Base-by-base conservation (phyloP, 2,797 vertebrate genomes). In the Malacoraja senta region DNA sequence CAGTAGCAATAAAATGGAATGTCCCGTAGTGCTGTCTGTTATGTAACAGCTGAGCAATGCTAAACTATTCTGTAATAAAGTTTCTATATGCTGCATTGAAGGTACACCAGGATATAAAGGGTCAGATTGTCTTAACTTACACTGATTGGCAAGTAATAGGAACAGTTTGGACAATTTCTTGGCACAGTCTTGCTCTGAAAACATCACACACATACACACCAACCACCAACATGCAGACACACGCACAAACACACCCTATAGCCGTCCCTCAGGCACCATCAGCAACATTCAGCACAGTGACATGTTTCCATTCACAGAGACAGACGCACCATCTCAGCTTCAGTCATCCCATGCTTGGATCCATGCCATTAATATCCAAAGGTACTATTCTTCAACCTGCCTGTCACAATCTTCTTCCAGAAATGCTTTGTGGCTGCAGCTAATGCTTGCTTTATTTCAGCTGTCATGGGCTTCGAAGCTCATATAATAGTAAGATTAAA, bases 1-100 rank as follows among this genome's bases (percentile, higher is more conserved):
- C 90, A 53, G 35, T 12, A 92, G 38, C 68, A 92, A 76, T 76
- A 74, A 76, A 17, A 53, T 53, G 44, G 13, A 92, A 92, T 76
- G 38, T 29, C 90, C 71, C n/a, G 90, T 92, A 53, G 90, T 21
- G 71, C 71, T 92, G 32, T 12, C 38, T 92, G 72, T 92, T 76
- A 53, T 76, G 71, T 53, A 58, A 68, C 58, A 44, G 38, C 44
- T 92, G 90, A 92, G 44, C 90, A 92, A 92, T 7, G 26, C 38
- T 58, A 76, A 92, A 53, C 90, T 53, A 92, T 74, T 92, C 26
- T 58, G 21, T 74, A 53, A 92, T 58, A 58, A 65, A 74, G 35
- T 71, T 92, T 76, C 26, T 92, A 29, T 92, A 58, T 76, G 8
- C 90, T 44, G 71, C 44, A 74, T 44, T 92, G 29, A 44, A 53